A percentile compares a stretch with the other conserved stretches of the same genome.
These are phyloP conservation scores for Sthenelais limicola DNA, from an alignment of 2,888 invertebrate species.

Conservation along the genomic window DNA sequence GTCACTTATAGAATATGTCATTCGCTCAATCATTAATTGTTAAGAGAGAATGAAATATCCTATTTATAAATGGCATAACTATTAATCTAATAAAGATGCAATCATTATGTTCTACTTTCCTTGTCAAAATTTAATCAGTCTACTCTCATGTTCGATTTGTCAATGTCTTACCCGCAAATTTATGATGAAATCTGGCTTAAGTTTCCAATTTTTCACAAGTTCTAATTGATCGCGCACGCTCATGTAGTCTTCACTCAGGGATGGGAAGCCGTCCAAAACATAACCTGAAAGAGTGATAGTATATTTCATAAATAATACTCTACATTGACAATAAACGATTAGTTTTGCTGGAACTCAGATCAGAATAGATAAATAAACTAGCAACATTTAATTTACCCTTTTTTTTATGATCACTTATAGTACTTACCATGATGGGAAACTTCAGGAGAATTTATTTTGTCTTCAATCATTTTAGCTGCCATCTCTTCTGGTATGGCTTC, in stretches of 20 bases:
- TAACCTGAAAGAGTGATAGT: conserved; percentile 62
- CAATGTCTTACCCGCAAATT: conserved; percentile 68
- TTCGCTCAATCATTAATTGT: too few species aligned
- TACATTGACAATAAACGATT: too few species aligned
- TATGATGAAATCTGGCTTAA: conserved; percentile 72
- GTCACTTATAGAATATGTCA: too few species aligned
- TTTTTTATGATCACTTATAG: background rate
- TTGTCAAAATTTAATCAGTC: too few species aligned
- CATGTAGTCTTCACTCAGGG: conserved; percentile 65
- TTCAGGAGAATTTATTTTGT: conserved; percentile 70
- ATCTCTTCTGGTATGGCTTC: conserved; percentile 70
- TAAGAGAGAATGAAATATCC: conserved; percentile 19
- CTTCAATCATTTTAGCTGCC: conserved; percentile 67
- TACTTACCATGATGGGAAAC: conserved; percentile 71
- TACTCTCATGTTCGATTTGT: too few species aligned
- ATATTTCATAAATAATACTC: too few species aligned
- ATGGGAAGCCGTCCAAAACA: conserved; percentile 71
- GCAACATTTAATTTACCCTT: background rate
- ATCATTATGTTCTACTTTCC: background rate
- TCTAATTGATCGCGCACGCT: conserved; percentile 70
- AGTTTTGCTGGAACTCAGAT: background rate
- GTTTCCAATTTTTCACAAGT: conserved; percentile 69
- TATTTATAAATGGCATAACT: too few species aligned
- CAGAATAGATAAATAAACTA: background rate
- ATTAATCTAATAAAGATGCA: conserved; percentile 1